phyloP scores from a whole-genome alignment of 2,113 vertebrate genomes.

The Dipodomys stephensi region DNA sequence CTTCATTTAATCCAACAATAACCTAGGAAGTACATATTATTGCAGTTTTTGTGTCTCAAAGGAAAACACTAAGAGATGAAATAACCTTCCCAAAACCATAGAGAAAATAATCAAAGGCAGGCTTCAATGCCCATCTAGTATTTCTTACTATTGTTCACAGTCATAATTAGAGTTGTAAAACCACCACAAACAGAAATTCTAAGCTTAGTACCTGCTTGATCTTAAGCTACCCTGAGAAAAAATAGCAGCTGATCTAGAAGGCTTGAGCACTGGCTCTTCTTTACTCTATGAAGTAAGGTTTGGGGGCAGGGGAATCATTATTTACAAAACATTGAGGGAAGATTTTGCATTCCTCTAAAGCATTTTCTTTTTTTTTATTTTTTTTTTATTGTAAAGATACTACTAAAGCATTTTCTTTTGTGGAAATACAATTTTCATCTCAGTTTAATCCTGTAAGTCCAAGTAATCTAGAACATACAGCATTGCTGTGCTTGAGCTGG shows the following conservation, averaged over 20 bases:
- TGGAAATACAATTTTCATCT: background rate
- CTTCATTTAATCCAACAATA: constrained; percentile 6
- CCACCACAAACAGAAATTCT: background rate
- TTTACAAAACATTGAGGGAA: background rate
- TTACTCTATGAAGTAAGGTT: background rate
- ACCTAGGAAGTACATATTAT: background rate
- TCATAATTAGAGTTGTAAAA: background rate
- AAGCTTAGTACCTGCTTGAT: background rate
- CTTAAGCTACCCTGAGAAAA: background rate
- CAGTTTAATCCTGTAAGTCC: background rate
- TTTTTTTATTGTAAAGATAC: too few species aligned
- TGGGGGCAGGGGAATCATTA: background rate
- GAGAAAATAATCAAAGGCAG: background rate
- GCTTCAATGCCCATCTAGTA: background rate
- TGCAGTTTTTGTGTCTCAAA: background rate
- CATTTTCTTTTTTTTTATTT: background rate
- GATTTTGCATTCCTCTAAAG: background rate
- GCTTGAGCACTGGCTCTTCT: background rate
- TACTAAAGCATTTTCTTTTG: background rate
- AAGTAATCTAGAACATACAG: background rate
- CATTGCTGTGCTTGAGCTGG: background rate
- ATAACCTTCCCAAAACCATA: background rate
- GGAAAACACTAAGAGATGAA: background rate
- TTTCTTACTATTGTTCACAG: background rate
- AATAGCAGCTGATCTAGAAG: background rate